Conservation (phyloP, 92 coral and sea anemone species). For the Zoanthus sansibaricus region DNA sequence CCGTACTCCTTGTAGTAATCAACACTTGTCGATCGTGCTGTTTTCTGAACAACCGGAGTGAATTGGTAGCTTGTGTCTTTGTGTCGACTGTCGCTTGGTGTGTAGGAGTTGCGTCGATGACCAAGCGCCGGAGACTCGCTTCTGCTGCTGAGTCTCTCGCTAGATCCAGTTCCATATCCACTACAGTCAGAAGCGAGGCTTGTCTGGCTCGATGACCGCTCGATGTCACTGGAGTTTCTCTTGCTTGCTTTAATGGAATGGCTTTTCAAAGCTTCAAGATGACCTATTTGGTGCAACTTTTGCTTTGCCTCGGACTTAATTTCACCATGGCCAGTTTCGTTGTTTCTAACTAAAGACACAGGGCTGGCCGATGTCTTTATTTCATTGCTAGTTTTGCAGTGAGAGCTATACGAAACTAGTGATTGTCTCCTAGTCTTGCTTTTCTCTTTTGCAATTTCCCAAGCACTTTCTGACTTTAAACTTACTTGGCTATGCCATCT, state of each 20-base stretch:
- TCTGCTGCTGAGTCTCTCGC: slow-evolving; percentile 30
- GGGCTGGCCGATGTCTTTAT: slow-evolving; percentile 16
- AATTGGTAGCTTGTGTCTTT: slow-evolving; percentile 1
- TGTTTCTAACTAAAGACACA: slow-evolving; percentile 42
- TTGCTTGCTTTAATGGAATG: neutral
- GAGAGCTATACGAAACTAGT: neutral
- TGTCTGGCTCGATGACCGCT: slow-evolving; percentile 40
- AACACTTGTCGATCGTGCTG: slow-evolving; percentile 14
- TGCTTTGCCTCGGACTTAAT: slow-evolving; percentile 8
- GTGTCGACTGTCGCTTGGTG: slow-evolving; percentile 18
- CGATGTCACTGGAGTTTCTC: slow-evolving; percentile 1
- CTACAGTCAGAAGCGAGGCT: slow-evolving; percentile 65
- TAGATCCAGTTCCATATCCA: slow-evolving; percentile 39
- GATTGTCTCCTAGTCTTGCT: slow-evolving; percentile 9
- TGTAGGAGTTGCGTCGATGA: slow-evolving; percentile 16
- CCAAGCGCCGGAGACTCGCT: slow-evolving; percentile 29
- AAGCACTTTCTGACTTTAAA: slow-evolving; percentile 47
- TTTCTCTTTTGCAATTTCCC: slow-evolving; percentile 7
- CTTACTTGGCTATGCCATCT: slow-evolving; percentile 58
- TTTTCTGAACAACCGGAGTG: slow-evolving; percentile 1
- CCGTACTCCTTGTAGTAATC: neutral
- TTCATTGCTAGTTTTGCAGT: neutral
- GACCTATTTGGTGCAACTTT: neutral
- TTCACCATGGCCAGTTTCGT: neutral
- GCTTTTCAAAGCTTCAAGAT: neutral